Base-by-base conservation (phyloP, 2,888 invertebrate genomes). In the Sussaba pulchella region DNA sequence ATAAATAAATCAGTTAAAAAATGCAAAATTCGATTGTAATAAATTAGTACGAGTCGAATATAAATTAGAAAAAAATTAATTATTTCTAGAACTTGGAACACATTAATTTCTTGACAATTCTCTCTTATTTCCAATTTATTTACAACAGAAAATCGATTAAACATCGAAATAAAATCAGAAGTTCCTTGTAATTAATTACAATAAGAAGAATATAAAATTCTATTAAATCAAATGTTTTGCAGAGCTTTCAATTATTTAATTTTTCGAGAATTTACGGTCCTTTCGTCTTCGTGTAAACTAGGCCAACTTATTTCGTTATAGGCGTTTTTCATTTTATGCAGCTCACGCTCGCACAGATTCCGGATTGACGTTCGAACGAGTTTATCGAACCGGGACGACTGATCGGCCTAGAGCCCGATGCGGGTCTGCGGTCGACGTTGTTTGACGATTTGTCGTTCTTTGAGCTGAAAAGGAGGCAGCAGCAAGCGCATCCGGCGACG, bases 401-500 rank as follows among this genome's bases (percentile, higher is more conserved):
- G 59, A 70, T 8, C 45, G 12, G 43, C 41, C 41, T 52, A 61
- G 17, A 41, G 14, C 12, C n/a, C 54, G 39, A 66, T 36, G 70
- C 66, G 64, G 19, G 26, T 45, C 72, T 39, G 47, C 10, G n/a
- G 39, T n/a, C 54, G 59, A 43, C 47, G 52, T 36, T 19, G 41
- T 57, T 71, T 52, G 66, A 63, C 59, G 72, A 64, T 73, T 83
- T 72, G 43, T 82, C 76, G 77, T 70, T 78, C 67, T 82, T 86
- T 84, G 66, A 77, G 79, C 85, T 85, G 84, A 86, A 88, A 88
- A 87, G 86, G 85, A 86, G 81, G 73, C 84, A 85, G 83, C 84
- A 85, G 83, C 82, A 82, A 63, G 67, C 84, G 86, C 85, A 88
- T 89, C 88, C 88, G 88, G 87, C 85, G 85, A 87, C 79, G 83